phyloP scores from a whole-genome alignment of 1,140 invertebrate species.

The Bombus soroeensis region DNA sequence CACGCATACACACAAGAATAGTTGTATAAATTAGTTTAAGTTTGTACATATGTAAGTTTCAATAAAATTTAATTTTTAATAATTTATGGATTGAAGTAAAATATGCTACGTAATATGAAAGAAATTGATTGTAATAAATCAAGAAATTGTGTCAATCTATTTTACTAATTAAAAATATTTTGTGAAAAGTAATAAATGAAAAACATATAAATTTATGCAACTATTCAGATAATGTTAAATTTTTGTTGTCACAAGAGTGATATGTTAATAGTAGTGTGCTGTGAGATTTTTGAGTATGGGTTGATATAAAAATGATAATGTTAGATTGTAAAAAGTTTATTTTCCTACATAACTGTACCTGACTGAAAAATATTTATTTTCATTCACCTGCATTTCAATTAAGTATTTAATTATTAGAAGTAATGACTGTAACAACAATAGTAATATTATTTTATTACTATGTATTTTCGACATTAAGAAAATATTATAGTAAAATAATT shows the following conservation, averaged over 20 bases:
- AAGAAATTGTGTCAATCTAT: not conserved
- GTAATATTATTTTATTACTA: constrained; percentile 16
- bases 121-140: not conserved
- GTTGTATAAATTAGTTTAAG: constrained; percentile 30
- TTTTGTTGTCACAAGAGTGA: constrained; percentile 43
- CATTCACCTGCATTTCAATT: constrained; percentile 17
- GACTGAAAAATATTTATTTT: not conserved
- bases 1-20: constrained; percentile 16
- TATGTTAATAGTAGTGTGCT: constrained; percentile 54
- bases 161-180: constrained; percentile 1
- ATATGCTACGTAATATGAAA: not conserved
- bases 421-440: not conserved
- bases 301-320: constrained; percentile 5
- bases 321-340: constrained; percentile 39
- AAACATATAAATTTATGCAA: constrained; percentile 49
- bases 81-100: not conserved
- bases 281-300: constrained; percentile 39
- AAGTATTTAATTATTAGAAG: constrained; percentile 25
- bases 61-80: constrained; percentile 5
- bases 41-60: not conserved
- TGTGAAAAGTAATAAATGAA: not conserved
- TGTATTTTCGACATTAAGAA: not conserved
- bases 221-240: constrained; percentile 35
- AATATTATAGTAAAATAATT: constrained; percentile 28
- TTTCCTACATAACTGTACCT: not conserved